These are phyloP conservation scores for Drosophila diplacantha DNA, from an alignment of 2,888 invertebrate species.

Conservation along the genomic window DNA sequence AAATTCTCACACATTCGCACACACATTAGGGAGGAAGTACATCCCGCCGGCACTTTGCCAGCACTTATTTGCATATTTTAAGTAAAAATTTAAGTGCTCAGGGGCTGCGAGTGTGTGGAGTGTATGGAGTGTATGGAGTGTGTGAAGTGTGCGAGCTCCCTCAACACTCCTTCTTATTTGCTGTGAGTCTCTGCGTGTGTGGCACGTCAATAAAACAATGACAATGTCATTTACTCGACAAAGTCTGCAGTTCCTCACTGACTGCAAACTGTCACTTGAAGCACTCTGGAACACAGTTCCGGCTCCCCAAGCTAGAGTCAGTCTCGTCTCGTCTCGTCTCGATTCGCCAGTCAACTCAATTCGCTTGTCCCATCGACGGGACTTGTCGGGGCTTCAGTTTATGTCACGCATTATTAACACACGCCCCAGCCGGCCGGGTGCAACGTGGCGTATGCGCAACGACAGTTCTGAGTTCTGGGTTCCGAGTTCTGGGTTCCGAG, in stretches of 20 bases:
- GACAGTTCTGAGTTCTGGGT: slow-evolving; percentile 29
- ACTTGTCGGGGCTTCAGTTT: slow-evolving; percentile 54
- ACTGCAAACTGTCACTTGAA: slow-evolving; percentile 59
- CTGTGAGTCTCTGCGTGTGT: neutral
- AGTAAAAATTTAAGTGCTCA: slow-evolving; percentile 59
- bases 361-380: slow-evolving; percentile 63
- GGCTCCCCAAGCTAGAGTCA: slow-evolving; percentile 1
- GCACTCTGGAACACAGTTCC: slow-evolving; percentile 38
- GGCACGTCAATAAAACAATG: slow-evolving; percentile 64
- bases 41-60: slow-evolving; percentile 40
- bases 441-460: slow-evolving; percentile 64
- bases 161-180: neutral
- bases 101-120: slow-evolving; percentile 17
- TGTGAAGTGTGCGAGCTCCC: neutral
- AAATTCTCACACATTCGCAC: slow-evolving; percentile 59
- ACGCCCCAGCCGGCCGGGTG: slow-evolving; percentile 54
- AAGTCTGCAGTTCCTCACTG: slow-evolving; percentile 30
- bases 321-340: slow-evolving; percentile 2
- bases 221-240: slow-evolving; percentile 47
- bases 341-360: slow-evolving; percentile 52
- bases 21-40: slow-evolving; percentile 28
- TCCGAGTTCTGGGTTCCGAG: neutral
- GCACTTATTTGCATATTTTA: slow-evolving; percentile 68
- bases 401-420: slow-evolving; percentile 72
- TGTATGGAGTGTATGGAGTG: slow-evolving; percentile 2